Evolutionary conservation across 2,888 invertebrate genomes (phyloP).

Genomic region (Arctia plantaginis): DNA sequence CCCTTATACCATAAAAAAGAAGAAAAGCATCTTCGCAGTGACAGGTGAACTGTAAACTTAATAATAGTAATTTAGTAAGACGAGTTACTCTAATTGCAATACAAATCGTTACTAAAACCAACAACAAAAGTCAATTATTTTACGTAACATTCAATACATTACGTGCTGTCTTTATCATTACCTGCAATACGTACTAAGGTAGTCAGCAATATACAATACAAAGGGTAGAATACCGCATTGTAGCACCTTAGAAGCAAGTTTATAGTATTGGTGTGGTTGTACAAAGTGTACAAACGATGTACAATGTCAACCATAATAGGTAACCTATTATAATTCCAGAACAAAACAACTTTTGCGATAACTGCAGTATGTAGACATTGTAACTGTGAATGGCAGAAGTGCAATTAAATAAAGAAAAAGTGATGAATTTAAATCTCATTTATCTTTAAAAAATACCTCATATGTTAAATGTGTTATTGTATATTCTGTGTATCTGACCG

Average conservation of each 20-base stretch:
- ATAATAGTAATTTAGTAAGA: too few species aligned
- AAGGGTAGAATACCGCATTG: neutral
- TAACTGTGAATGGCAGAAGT: conserved; percentile 23
- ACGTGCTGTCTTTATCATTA: neutral
- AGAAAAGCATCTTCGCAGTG: too few species aligned
- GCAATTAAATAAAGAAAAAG: neutral
- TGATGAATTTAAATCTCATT: neutral
- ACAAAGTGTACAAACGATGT: neutral
- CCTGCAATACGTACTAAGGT: neutral
- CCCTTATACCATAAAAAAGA: too few species aligned
- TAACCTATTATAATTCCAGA: conserved; percentile 37
- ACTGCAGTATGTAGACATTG: conserved; percentile 9
- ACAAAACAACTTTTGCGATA: conserved; percentile 36
- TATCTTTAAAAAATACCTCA: too few species aligned
- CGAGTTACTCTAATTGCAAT: neutral
- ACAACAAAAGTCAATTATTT: neutral
- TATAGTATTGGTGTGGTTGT: neutral
- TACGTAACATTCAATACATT: neutral
- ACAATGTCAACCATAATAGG: conserved; percentile 27
- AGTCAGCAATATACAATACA: conserved; percentile 5
- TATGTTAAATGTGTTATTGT: too few species aligned
- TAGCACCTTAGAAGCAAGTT: neutral
- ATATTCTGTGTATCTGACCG: too few species aligned
- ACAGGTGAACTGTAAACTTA: too few species aligned
- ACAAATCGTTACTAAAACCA: neutral